phyloP scores from a whole-genome alignment of 2,113 vertebrate genomes.

The Eurystomus gularis region DNA sequence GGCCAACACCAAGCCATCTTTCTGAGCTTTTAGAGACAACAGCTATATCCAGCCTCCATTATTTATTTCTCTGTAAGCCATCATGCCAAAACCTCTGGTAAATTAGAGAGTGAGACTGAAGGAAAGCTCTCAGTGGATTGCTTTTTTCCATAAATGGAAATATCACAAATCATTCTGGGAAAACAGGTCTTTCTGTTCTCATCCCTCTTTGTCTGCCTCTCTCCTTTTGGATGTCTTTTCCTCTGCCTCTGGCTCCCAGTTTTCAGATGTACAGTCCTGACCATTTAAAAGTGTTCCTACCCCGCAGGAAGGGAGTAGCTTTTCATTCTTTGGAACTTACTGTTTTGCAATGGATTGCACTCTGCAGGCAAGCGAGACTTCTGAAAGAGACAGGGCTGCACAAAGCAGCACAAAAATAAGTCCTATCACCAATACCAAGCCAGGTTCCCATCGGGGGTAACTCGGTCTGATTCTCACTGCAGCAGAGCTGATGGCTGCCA shows the following conservation, averaged over 20 bases:
- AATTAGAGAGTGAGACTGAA: conserved; percentile 49
- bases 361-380: conserved; percentile 38
- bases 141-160: conserved; percentile 66
- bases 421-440: neutral
- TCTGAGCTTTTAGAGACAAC: conserved; percentile 15
- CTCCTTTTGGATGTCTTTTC: conserved; percentile 45
- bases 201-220: conserved; percentile 33
- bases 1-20: neutral
- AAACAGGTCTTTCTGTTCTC: conserved; percentile 65
- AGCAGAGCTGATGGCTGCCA: neutral
- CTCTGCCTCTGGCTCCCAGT: conserved; percentile 36
- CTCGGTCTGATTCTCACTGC: neutral
- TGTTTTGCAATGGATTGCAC: conserved; percentile 29
- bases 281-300: conserved; percentile 56
- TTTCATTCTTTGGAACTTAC: conserved; percentile 51
- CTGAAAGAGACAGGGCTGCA: conserved; percentile 29
- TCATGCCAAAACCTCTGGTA: conserved; percentile 55
- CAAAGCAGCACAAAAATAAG: conserved; percentile 47
- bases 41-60: conserved; percentile 38
- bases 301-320: conserved; percentile 42
- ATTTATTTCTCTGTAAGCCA: conserved; percentile 43
- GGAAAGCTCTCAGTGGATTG: conserved; percentile 62
- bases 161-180: conserved; percentile 64
- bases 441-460: neutral
- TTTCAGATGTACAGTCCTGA: conserved; percentile 41